A percentile compares a stretch with the other conserved stretches of the same genome.
Evolutionary conservation across 2,797 vertebrate species (phyloP).

Genomic region (Sebastes hopkinsi): DNA sequence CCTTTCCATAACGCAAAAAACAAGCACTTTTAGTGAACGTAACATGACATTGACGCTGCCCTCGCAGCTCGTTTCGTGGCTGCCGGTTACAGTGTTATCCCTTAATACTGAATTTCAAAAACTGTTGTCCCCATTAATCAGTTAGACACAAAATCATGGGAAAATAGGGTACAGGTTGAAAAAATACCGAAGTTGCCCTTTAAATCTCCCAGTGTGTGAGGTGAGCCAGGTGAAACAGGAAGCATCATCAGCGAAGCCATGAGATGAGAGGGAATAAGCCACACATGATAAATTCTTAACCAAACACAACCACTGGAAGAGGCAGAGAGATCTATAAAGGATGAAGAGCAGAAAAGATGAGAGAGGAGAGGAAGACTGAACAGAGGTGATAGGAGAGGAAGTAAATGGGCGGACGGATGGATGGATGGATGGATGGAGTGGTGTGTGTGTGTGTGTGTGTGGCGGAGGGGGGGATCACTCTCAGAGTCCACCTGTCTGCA

Average conservation of each 20-base stretch:
- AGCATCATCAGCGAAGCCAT: neutral
- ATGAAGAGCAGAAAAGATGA: constrained; percentile 4
- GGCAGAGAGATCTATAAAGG: neutral
- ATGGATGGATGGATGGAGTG: neutral
- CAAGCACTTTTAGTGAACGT: too few species aligned
- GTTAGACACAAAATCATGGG: too few species aligned
- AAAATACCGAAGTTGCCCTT: neutral
- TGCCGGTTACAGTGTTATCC: too few species aligned
- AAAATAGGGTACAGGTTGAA: too few species aligned
- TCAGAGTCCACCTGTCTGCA: constrained; percentile 69
- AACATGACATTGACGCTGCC: too few species aligned
- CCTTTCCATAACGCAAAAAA: too few species aligned
- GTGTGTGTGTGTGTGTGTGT: neutral
- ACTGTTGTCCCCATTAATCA: too few species aligned
- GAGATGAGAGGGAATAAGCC: neutral
- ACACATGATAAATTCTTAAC: constrained; percentile 22
- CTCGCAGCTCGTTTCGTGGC: too few species aligned
- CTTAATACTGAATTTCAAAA: too few species aligned
- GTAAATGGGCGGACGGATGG: constrained; percentile 30
- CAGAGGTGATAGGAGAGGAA: constrained; percentile 16
- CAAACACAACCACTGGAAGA: constrained; percentile 14
- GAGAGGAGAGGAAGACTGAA: constrained; percentile 6
- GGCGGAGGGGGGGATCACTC: constrained; percentile 14
- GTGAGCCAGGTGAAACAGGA: neutral
- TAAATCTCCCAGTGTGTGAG: neutral